phyloP scores from a whole-genome alignment of 2,113 vertebrate genomes.

The Lampris megalopsis region DNA sequence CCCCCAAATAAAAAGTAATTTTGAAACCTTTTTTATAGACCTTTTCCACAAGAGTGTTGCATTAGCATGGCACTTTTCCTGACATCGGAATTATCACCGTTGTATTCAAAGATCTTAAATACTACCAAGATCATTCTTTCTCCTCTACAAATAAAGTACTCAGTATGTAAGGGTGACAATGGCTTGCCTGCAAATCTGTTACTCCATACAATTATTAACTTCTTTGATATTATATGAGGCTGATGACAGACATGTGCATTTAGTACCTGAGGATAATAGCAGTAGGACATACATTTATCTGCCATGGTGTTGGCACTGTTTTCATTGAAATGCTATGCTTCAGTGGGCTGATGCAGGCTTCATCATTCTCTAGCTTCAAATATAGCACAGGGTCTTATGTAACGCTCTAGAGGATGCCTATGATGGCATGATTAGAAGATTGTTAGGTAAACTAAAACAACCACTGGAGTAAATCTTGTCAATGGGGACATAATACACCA shows the following conservation, averaged over 20 bases:
- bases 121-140: not conserved
- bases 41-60: not conserved
- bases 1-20: not conserved
- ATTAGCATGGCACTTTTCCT: conserved; percentile 1
- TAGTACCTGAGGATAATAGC: conserved; percentile 2
- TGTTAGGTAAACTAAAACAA: conserved; percentile 51
- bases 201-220: conserved; percentile 20
- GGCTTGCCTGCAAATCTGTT: conserved; percentile 1
- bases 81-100: not conserved
- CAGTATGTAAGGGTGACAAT: conserved; percentile 14
- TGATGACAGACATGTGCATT: not conserved
- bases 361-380: conserved; percentile 74
- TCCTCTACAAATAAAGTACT: not conserved
- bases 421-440: conserved; percentile 64
- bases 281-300: conserved; percentile 26
- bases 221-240: not conserved
- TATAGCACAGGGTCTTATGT: conserved; percentile 74
- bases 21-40: too few relatives aligned
- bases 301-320: conserved; percentile 6
- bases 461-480: conserved; percentile 1
- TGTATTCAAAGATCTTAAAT: not conserved
- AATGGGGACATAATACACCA: too few relatives aligned
- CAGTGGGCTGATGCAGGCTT: conserved; percentile 71
- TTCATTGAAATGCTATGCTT: conserved; percentile 64
- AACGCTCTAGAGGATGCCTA: conserved; percentile 66